Conservation (phyloP, 2,797 vertebrate species). For the Esox masquinongy region DNA sequence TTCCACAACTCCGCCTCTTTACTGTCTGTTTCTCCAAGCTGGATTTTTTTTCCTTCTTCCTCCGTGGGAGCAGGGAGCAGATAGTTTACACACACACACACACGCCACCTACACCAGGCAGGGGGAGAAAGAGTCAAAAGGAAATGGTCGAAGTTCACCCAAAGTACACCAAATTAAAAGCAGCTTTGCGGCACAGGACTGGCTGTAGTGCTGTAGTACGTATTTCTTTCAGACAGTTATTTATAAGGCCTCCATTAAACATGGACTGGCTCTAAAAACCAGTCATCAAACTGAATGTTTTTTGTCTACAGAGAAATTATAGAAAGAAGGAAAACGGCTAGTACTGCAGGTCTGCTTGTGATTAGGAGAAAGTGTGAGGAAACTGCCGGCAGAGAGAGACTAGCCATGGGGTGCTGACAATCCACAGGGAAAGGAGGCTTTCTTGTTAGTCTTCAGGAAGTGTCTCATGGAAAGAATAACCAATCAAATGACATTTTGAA, state of each 20-base stretch:
- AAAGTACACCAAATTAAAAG: constrained; percentile 91
- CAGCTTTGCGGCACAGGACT: constrained; percentile 74
- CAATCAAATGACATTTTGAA: not conserved
- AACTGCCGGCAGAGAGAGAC: not conserved
- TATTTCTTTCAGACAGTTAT: constrained; percentile 72
- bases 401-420: not conserved
- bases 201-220: constrained; percentile 36
- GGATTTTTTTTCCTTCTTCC: constrained; percentile 53
- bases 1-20: constrained; percentile 31
- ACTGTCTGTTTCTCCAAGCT: constrained; percentile 46
- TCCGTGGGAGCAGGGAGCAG: constrained; percentile 69
- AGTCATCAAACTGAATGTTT: constrained; percentile 30
- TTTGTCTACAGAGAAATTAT: not conserved
- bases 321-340: constrained; percentile 6
- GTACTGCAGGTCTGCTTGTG: constrained; percentile 32
- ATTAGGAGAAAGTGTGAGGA: constrained; percentile 9
- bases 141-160: constrained; percentile 89
- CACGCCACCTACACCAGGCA: constrained; percentile 4
- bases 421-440: not conserved
- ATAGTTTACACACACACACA: constrained; percentile 54
- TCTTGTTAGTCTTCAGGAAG: not conserved
- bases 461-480: not conserved
- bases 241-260: constrained; percentile 69
- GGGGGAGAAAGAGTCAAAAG: constrained; percentile 75
- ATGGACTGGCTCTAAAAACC: constrained; percentile 29